These are phyloP conservation scores for Syrphus vitripennis DNA, from an alignment of 2,888 invertebrate species.

Conservation along the genomic window DNA sequence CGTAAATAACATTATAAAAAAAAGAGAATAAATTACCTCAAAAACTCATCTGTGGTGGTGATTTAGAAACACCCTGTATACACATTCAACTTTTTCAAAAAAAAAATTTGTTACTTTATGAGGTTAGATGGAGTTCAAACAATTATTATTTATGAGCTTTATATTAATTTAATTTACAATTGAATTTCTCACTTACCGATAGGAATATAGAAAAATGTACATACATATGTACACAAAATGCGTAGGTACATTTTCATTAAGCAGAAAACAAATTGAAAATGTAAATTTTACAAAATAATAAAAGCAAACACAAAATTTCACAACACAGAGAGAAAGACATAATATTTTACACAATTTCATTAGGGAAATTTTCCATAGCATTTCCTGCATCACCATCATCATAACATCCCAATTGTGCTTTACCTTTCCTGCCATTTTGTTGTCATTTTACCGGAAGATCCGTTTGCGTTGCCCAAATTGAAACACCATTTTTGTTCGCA, in stretches of 20 bases:
- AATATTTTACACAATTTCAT: slow-evolving; percentile 68
- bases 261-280: slow-evolving; percentile 58
- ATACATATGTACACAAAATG: background rate
- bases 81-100: no score
- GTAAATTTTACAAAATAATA: slow-evolving; percentile 64
- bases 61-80: no score
- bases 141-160: background rate
- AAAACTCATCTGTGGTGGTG: no score
- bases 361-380: slow-evolving; percentile 50
- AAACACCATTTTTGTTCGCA: slow-evolving; percentile 18
- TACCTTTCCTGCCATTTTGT: background rate
- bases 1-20: no score
- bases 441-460: slow-evolving; percentile 34
- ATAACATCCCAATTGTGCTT: background rate
- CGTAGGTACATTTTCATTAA: background rate
- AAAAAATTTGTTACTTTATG: no score
- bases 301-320: slow-evolving; percentile 59
- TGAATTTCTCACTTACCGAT: background rate
- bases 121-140: background rate
- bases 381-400: background rate
- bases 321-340: slow-evolving; percentile 25
- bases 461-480: slow-evolving; percentile 48
- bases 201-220: background rate
- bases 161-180: background rate
- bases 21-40: no score